Conservation (phyloP, 1,140 invertebrate genomes). For the Goniozus legneri region DNA sequence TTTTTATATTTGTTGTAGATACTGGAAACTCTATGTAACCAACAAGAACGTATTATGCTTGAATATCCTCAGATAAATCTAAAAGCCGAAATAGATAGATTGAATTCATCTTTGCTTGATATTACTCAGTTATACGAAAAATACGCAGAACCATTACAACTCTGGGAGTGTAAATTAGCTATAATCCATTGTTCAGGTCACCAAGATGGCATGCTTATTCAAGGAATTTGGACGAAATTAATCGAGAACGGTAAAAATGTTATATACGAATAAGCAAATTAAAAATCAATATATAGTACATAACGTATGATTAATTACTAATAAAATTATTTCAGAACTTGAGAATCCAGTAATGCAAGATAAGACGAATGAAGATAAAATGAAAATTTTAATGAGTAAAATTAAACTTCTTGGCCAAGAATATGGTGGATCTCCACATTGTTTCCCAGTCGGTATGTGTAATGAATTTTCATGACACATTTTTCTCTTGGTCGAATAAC, state of each 20-base stretch:
- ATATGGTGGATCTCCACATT: constrained; percentile 69
- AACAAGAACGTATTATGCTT: constrained; percentile 35
- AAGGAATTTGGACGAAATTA: constrained; percentile 78
- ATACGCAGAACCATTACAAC: constrained; percentile 74
- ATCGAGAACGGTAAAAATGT: constrained; percentile 59
- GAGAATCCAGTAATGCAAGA: constrained; percentile 27
- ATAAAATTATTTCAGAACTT: constrained; percentile 35
- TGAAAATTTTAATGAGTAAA: constrained; percentile 68
- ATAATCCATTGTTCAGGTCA: constrained; percentile 83
- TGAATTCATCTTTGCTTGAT: constrained; percentile 64
- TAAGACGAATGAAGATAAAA: constrained; percentile 62
- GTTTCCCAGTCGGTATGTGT: constrained; percentile 67
- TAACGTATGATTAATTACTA: constrained; percentile 1
- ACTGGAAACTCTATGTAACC: no score
- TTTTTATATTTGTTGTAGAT: no score
- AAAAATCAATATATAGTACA: not conserved
- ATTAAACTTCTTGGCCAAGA: constrained; percentile 69
- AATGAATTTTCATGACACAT: not conserved
- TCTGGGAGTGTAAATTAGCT: constrained; percentile 82
- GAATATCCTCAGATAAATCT: constrained; percentile 49
- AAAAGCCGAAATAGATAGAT: no score
- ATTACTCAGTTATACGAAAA: constrained; percentile 79
- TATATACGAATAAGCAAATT: constrained; percentile 19
- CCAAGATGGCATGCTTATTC: constrained; percentile 71
- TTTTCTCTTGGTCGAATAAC: not conserved